Evolutionary conservation across 2,888 invertebrate genomes (phyloP).

Genomic region (Tetramorium bicarinatum): DNA sequence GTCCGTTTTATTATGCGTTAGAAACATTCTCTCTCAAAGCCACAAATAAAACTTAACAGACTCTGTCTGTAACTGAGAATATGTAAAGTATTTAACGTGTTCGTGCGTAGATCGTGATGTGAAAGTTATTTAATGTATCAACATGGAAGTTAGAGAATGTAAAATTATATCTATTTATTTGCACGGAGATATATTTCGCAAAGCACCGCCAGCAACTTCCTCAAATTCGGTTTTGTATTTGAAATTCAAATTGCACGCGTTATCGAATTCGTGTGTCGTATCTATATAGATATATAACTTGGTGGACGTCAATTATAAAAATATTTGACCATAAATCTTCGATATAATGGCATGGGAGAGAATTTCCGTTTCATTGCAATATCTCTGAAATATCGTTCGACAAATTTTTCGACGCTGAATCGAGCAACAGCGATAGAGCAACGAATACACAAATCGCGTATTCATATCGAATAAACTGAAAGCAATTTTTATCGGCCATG

Average conservation of each 20-base stretch:
- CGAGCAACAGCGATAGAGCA: slow-evolving; percentile 12
- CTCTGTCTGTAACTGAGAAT: background rate
- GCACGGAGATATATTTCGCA: slow-evolving; percentile 27
- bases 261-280: slow-evolving; percentile 57
- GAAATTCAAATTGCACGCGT: slow-evolving; percentile 67
- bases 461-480: slow-evolving; percentile 45
- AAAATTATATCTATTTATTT: slow-evolving; percentile 38
- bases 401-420: slow-evolving; percentile 53
- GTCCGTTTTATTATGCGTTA: background rate
- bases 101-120: background rate
- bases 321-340: slow-evolving; percentile 71
- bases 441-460: slow-evolving; percentile 34
- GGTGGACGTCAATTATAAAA: slow-evolving; percentile 67
- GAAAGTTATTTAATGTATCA: slow-evolving; percentile 20
- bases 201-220: slow-evolving; percentile 34
- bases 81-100: slow-evolving; percentile 15
- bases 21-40: background rate
- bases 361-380: slow-evolving; percentile 69
- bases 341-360: slow-evolving; percentile 61
- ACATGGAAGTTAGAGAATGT: slow-evolving; percentile 9
- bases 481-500: slow-evolving; percentile 44
- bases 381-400: slow-evolving; percentile 63
- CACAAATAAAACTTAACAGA: slow-evolving; percentile 3
- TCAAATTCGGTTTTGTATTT: slow-evolving; percentile 60
- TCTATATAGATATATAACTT: slow-evolving; percentile 40